Evolutionary conservation across 2,797 vertebrate species (phyloP).

Genomic region (Gymnocypris eckloni): DNA sequence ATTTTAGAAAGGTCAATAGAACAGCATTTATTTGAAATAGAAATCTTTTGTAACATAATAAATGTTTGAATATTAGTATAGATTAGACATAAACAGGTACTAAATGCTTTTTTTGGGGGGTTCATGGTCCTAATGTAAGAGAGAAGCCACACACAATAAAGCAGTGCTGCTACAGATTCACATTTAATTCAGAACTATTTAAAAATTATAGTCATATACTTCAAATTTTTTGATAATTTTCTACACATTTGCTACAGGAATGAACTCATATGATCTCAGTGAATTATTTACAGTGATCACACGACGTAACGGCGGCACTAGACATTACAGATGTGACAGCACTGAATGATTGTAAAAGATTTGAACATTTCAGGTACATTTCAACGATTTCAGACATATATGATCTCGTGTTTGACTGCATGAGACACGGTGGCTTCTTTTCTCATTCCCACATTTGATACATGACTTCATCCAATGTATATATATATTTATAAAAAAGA

Average conservation of each 20-base stretch:
- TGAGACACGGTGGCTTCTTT: slow-evolving; percentile 25
- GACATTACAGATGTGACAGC: slow-evolving; percentile 64
- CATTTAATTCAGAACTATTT: slow-evolving; percentile 96
- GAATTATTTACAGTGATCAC: slow-evolving; percentile 78
- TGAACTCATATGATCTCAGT: slow-evolving; percentile 61
- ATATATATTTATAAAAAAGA: slow-evolving; percentile 36
- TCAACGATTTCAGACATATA: slow-evolving; percentile 43
- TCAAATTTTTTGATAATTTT: slow-evolving; percentile 78
- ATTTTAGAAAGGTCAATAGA: not conserved
- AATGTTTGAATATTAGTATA: not conserved
- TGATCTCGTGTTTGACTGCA: slow-evolving; percentile 41
- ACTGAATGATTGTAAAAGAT: slow-evolving; percentile 47
- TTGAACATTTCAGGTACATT: slow-evolving; percentile 49
- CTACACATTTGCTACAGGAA: slow-evolving; percentile 80
- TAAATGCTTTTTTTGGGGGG: not conserved
- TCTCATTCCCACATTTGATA: slow-evolving; percentile 27
- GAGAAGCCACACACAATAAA: slow-evolving; percentile 35
- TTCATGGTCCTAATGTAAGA: slow-evolving; percentile 7
- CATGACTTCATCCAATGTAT: not conserved
- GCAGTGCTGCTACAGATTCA: slow-evolving; percentile 85
- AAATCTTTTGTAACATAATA: not conserved
- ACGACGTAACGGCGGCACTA: slow-evolving; percentile 62
- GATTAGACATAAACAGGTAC: not conserved
- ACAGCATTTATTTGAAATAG: not conserved
- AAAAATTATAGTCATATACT: slow-evolving; percentile 87